Conservation (phyloP, 1,140 invertebrate genomes). For the Aleiodes sp. region DNA sequence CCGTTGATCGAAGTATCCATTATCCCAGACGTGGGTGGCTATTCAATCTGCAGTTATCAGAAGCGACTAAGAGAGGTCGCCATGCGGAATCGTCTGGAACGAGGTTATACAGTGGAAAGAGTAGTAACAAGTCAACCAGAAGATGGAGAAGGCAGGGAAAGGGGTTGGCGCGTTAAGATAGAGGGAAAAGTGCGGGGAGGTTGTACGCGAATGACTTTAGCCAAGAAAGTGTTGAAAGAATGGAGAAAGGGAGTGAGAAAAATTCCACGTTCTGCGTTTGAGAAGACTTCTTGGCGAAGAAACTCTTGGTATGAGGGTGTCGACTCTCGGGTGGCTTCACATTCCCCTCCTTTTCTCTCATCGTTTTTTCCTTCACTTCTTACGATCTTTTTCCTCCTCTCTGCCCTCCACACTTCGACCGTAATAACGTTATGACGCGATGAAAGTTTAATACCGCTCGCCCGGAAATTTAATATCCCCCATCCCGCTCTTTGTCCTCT, state of each 20-base stretch:
- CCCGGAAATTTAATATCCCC: conserved; percentile 50
- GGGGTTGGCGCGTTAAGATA: not conserved
- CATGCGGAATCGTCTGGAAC: conserved; percentile 25
- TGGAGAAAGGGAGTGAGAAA: conserved; percentile 7
- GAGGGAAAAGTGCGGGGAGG: not conserved
- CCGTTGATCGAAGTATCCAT: conserved; percentile 34
- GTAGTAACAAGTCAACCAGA: not conserved
- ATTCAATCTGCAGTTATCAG: conserved; percentile 38
- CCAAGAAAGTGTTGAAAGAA: conserved; percentile 11
- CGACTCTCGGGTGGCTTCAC: no score
- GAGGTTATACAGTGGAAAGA: conserved; percentile 29
- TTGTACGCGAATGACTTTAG: not conserved
- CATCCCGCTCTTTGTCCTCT: conserved; percentile 29
- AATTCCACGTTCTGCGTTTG: conserved; percentile 13
- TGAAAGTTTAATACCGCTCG: conserved; percentile 50
- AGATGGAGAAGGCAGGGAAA: not conserved
- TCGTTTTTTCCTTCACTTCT: conserved; percentile 10
- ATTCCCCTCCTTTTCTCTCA: not conserved
- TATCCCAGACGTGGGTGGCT: conserved; percentile 29
- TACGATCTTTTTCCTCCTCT: conserved; percentile 14
- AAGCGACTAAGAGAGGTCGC: conserved; percentile 27
- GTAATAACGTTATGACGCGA: conserved; percentile 49
- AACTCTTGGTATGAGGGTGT: conserved; percentile 35
- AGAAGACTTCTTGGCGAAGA: not conserved
- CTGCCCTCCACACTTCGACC: conserved; percentile 1